These are phyloP conservation scores for Drusus annulatus DNA, from an alignment of 1,140 invertebrate genomes.

Conservation along the genomic window DNA sequence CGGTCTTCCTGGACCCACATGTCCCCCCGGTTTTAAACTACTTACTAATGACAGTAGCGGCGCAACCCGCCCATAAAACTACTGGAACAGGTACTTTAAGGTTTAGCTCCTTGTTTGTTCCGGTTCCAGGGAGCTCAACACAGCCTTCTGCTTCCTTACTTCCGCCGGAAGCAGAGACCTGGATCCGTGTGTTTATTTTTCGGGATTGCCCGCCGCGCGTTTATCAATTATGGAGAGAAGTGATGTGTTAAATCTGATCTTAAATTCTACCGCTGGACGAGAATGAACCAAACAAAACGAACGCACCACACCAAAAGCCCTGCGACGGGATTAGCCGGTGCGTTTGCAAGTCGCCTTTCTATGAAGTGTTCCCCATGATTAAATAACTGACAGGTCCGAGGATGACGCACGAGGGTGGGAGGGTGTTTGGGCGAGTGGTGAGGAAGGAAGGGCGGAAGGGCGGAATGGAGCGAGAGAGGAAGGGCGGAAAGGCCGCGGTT, in stretches of 20 bases:
- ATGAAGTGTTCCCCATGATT: background rate
- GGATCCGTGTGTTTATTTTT: constrained; percentile 48
- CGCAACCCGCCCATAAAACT: constrained; percentile 42
- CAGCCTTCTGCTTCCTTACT: constrained; percentile 39
- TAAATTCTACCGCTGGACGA: background rate
- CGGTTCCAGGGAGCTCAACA: constrained; percentile 20
- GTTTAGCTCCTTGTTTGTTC: constrained; percentile 42
- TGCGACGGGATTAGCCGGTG: background rate
- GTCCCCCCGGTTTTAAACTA: no score
- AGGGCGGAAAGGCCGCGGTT: background rate
- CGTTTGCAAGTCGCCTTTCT: background rate
- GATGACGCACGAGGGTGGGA: no score
- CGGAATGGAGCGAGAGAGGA: background rate
- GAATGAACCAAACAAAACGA: background rate
- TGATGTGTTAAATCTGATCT: constrained; percentile 38
- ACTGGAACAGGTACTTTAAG: constrained; percentile 52
- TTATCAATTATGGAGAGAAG: constrained; percentile 57
- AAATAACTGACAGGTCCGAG: constrained; percentile 10
- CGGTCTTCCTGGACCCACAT: no score
- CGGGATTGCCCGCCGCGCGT: constrained; percentile 44
- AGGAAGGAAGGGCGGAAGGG: background rate
- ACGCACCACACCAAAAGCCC: background rate
- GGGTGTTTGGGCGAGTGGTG: no score
- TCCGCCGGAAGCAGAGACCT: constrained; percentile 30
- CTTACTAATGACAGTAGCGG: no score